Percentiles rank a stretch among this genome's conserved stretches.
phyloP scores from a whole-genome alignment of 2,888 invertebrate genomes.

The Leptinotarsa peninsularis region DNA sequence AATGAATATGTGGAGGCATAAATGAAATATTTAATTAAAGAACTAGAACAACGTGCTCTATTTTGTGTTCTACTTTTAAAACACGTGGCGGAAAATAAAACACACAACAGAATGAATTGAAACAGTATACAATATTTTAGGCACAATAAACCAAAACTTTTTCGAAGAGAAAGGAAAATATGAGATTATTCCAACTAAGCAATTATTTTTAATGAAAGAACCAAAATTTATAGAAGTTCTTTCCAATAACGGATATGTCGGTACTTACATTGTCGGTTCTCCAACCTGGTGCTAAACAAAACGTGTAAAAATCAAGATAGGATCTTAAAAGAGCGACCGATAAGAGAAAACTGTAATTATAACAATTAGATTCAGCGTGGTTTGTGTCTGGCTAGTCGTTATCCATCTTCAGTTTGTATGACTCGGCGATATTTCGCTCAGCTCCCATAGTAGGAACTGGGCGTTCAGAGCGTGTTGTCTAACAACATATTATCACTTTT shows the following conservation, averaged over 20 bases:
- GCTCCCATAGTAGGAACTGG: slow-evolving; percentile 53
- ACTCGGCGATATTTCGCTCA: slow-evolving; percentile 47
- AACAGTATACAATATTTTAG: too few relatives aligned
- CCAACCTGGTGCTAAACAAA: slow-evolving; percentile 38
- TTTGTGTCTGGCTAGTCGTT: slow-evolving; percentile 45
- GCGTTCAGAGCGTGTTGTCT: slow-evolving; percentile 54
- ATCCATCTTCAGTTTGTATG: slow-evolving; percentile 47
- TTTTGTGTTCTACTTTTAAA: too few relatives aligned
- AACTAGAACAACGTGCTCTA: too few relatives aligned
- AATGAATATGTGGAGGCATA: too few relatives aligned
- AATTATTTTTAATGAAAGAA: background rate
- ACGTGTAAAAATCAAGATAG: slow-evolving; percentile 50
- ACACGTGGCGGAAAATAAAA: too few relatives aligned
- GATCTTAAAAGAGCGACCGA: slow-evolving; percentile 45
- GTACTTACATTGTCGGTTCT: background rate
- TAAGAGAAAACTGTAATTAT: slow-evolving; percentile 51
- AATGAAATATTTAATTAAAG: too few relatives aligned
- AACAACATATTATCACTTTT: slow-evolving; percentile 58
- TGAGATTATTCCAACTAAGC: background rate
- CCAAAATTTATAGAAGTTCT: background rate
- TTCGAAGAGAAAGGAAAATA: too few relatives aligned
- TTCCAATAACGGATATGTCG: background rate
- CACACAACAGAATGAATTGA: too few relatives aligned
- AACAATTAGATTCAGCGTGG: slow-evolving; percentile 50
- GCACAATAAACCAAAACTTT: too few relatives aligned